A percentile compares a stretch with the other conserved stretches of the same genome.
These are phyloP conservation scores for Sebastes hubbsi DNA, from an alignment of 2,797 vertebrate genomes.

Conservation along the genomic window DNA sequence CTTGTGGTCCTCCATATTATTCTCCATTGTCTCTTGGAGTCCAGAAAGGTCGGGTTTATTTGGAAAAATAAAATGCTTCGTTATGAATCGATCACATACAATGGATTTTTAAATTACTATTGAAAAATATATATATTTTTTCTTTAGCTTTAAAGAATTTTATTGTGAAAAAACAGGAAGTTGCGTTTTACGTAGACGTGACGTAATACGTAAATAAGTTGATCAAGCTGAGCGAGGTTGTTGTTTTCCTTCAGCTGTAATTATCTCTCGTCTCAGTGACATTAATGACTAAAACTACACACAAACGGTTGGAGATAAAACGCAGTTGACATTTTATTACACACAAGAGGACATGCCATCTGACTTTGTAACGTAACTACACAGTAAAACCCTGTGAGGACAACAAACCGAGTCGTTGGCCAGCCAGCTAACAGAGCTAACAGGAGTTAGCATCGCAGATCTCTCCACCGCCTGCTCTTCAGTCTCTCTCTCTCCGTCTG, in stretches of 20 bases:
- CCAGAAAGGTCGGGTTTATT: too few species aligned
- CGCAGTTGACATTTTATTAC: background rate
- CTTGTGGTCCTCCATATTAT: too few species aligned
- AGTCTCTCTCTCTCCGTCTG: conserved; percentile 4
- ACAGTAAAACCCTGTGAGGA: conserved; percentile 16
- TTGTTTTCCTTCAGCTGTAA: conserved; percentile 34
- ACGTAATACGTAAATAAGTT: conserved; percentile 74
- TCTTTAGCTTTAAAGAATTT: too few species aligned
- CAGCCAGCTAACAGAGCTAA: background rate
- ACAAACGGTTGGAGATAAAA: background rate
- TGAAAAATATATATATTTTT: background rate
- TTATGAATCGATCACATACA: too few species aligned
- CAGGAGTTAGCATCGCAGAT: background rate
- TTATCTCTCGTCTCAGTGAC: background rate
- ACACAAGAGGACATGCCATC: conserved; percentile 12
- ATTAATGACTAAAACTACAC: background rate
- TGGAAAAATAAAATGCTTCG: too few species aligned
- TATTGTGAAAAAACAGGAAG: conserved; percentile 40
- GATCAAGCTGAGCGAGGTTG: conserved; percentile 35
- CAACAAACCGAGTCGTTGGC: conserved; percentile 26
- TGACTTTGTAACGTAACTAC: conserved; percentile 37
- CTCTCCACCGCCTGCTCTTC: conserved; percentile 13
- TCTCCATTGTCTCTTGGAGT: too few species aligned
- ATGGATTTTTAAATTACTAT: too few species aligned
- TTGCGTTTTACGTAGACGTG: conserved; percentile 25